Evolutionary conservation across 2,113 vertebrate genomes (phyloP).

Genomic region (Apus apus): DNA sequence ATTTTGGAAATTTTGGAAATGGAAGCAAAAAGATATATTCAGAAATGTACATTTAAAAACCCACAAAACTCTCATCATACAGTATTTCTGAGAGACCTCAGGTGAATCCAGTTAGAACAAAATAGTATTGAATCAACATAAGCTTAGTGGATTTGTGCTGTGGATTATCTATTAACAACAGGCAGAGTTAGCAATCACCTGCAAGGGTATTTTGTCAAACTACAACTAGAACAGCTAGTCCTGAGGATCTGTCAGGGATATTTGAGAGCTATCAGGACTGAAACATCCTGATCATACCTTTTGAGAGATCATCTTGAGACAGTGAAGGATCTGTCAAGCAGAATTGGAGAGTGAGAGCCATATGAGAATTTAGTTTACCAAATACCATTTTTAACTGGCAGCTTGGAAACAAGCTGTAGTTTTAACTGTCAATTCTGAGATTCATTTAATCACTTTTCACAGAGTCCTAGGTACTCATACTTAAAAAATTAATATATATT

Average conservation of each 20-base stretch:
- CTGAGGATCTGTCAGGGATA: not conserved
- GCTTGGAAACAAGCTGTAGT: not conserved
- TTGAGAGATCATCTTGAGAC: not conserved
- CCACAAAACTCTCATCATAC: not conserved
- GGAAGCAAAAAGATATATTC: not conserved
- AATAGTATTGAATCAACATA: constrained; percentile 12
- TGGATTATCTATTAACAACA: not conserved
- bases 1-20: not conserved
- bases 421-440: not conserved
- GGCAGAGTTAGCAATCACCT: not conserved
- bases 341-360: not conserved
- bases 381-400: not conserved
- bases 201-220: not conserved
- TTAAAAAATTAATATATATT: not conserved
- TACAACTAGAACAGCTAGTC: not conserved
- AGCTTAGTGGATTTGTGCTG: not conserved
- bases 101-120: not conserved
- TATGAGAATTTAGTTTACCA: not conserved
- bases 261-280: not conserved
- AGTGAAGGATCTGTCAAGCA: not conserved
- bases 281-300: not conserved
- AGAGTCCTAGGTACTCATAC: not conserved
- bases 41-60: not conserved
- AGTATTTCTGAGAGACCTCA: not conserved
- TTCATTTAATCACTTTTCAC: not conserved